Percentiles rank a stretch among this genome's conserved stretches.
Evolutionary conservation across 2,888 invertebrate genomes (phyloP).

Genomic region (Luperina testacea): DNA sequence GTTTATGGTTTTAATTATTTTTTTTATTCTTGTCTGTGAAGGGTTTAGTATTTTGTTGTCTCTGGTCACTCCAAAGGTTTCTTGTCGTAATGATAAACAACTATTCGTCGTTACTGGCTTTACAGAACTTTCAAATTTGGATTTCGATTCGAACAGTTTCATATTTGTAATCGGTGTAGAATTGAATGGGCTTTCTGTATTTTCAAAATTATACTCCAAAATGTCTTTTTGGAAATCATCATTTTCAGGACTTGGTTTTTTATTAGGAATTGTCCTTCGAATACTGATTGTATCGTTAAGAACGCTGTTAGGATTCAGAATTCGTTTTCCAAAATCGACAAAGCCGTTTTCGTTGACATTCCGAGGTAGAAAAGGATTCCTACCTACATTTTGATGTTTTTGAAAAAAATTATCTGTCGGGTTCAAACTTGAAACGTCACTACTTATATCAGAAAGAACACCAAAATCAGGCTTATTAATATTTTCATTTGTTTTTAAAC

Average conservation of each 20-base stretch:
- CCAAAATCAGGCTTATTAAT: background rate
- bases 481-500: background rate
- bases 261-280: background rate
- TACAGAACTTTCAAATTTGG: background rate
- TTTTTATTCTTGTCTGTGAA: constrained; percentile 25
- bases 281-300: background rate
- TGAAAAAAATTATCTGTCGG: constrained; percentile 1
- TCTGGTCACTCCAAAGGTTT: background rate
- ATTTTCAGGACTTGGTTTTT: constrained; percentile 1
- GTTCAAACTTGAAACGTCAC: constrained; percentile 8
- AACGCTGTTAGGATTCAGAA: background rate
- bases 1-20: constrained; percentile 23
- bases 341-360: background rate
- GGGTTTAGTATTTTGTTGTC: constrained; percentile 7
- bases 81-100: background rate
- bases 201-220: constrained; percentile 15
- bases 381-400: background rate
- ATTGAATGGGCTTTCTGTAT: background rate
- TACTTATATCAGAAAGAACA: constrained; percentile 19
- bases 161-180: constrained; percentile 26
- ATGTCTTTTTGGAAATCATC: background rate
- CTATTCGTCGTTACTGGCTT: background rate
- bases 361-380: background rate
- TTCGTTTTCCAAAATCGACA: constrained; percentile 4
- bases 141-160: background rate